phyloP scores from a whole-genome alignment of 2,113 vertebrate species.

The Aphelocoma coerulescens region DNA sequence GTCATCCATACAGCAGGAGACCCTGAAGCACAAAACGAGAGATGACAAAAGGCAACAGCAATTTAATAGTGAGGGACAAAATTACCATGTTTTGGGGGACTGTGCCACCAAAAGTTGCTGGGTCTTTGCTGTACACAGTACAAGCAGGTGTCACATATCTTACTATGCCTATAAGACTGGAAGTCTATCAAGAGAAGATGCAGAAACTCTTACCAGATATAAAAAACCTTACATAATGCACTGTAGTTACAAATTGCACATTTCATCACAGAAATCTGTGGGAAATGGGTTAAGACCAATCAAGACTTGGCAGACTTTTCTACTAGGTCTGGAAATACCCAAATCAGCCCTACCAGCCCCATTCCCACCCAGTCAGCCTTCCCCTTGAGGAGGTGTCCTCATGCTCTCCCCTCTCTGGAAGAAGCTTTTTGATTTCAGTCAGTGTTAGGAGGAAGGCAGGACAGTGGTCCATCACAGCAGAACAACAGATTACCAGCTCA shows the following conservation, averaged over 20 bases:
- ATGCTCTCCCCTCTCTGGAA: not conserved
- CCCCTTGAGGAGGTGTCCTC: rapidly evolving
- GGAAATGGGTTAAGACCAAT: not conserved
- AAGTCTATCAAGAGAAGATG: not conserved
- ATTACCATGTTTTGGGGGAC: rapidly evolving
- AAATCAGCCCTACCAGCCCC: not conserved
- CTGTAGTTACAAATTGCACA: not conserved
- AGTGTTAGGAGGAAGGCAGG: not conserved
- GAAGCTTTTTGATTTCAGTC: not conserved
- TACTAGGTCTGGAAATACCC: not conserved
- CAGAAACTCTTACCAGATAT: not conserved
- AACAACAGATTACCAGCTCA: not conserved
- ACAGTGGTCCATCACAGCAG: not conserved
- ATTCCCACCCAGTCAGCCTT: not conserved
- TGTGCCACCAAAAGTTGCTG: not conserved
- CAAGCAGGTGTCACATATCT: not conserved
- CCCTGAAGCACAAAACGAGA: not conserved
- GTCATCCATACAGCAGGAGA: not conserved
- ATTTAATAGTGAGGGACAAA: not conserved
- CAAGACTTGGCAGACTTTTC: not conserved
- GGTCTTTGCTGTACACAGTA: not conserved
- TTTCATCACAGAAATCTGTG: not conserved
- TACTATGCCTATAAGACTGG: rapidly evolving
- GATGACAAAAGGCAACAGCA: not conserved
- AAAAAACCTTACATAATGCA: not conserved